Evolutionary conservation across 1,140 invertebrate species (phyloP), one percentile per base, ranked within the genome.

Genomic region (Drosophila lacteicornis): DNA sequence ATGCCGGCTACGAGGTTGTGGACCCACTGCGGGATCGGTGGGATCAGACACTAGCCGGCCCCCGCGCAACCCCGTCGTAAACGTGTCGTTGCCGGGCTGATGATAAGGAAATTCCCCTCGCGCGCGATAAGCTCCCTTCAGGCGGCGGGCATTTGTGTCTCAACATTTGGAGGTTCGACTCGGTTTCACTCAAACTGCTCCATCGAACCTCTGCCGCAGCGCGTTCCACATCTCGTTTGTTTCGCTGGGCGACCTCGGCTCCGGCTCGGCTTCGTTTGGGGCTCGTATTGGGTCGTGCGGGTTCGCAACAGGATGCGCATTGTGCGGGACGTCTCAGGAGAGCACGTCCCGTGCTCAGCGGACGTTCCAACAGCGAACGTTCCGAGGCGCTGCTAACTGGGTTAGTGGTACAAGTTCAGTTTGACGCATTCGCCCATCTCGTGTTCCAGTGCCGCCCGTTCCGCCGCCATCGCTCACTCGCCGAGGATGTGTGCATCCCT

Each of bases 381-480:
- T 55, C 22, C 55, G 15, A 17, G 13, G 19, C 38, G 12, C n/a
- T 22, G 62, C 80, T 91, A 91, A 91, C 82, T 91, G 91, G 91
- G 91, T 91, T 91, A 91, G 75, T 91, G 91, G 85, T 92, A 91
- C 91, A 91, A 91, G 91, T 91, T 91, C 90, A 91, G 90, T 91
- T 79, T 63, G 71, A 62, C 66, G 73, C 53, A 76, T 70, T 70
- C 67, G 49, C 67, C 67, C 38, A 69, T 62, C 22, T 19, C 43
- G 43, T 68, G 82, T 86, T 86, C 50, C 82, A 27, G 25, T 82
- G 17, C 69, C 83, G 58, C 27, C 9, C 56, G 71, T 65, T 63
- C 78, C 61, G 12, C 40, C 30, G 40, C 22, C 61, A 57, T 55
- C 36, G 51, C 61, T 63, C 61, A 70, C 36, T 55, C 62, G 67